Evolutionary conservation across 2,797 vertebrate species (phyloP).

Genomic region (Rhabdomys pumilio): DNA sequence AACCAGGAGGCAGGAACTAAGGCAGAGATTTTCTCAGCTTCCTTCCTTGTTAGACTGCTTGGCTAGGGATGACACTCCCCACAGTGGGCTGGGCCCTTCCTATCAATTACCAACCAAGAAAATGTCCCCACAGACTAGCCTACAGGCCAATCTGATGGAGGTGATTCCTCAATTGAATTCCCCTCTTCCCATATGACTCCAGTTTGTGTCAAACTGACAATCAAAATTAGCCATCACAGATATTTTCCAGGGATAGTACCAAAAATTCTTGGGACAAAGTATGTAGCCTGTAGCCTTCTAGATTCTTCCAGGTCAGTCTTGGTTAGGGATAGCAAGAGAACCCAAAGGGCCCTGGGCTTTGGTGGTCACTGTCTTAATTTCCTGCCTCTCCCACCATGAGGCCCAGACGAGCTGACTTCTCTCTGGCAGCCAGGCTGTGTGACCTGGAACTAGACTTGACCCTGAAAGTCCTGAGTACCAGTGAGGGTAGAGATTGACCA

Average conservation of each 20-base stretch:
- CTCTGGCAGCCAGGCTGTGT: not conserved
- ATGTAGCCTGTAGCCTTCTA: not conserved
- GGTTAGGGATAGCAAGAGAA: not conserved
- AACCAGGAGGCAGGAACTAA: not conserved
- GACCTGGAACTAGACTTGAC: not conserved
- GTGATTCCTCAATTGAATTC: not conserved
- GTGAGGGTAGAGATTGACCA: fast-evolving
- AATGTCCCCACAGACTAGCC: not conserved
- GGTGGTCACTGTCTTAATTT: not conserved
- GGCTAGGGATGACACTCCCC: not conserved
- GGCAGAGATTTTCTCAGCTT: not conserved
- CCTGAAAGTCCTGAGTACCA: not conserved
- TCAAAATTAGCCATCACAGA: not conserved
- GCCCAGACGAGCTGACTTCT: not conserved
- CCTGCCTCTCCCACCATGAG: not conserved
- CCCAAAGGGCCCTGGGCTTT: no score
- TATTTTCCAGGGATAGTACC: not conserved
- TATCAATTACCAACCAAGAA: not conserved
- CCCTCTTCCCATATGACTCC: not conserved
- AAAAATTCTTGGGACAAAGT: not conserved
- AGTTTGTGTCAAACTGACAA: not conserved
- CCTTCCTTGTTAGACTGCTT: not conserved
- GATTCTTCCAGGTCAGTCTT: not conserved
- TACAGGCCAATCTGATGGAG: not conserved
- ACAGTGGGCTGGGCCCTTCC: not conserved